Conservation (phyloP, 2,113 vertebrate genomes). For the Urocynchramus pylzowi region DNA sequence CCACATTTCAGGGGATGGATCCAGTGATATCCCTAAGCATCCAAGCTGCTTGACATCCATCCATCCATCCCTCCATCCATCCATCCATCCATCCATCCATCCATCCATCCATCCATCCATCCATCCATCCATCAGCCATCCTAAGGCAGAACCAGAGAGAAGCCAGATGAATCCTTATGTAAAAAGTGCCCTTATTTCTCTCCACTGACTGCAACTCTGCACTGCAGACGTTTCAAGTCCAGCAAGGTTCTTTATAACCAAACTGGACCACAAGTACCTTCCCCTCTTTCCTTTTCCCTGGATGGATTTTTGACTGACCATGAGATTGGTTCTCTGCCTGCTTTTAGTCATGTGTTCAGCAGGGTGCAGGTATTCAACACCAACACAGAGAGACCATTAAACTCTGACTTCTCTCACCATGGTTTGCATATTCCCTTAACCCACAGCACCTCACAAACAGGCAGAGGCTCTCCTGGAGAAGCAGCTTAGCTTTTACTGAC, state of each 20-base stretch:
- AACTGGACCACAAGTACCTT: background rate
- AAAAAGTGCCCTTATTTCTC: background rate
- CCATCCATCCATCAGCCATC: background rate
- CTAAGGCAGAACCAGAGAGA: background rate
- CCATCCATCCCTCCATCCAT: background rate
- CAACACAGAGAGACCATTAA: background rate
- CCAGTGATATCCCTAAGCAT: background rate
- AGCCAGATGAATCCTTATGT: background rate
- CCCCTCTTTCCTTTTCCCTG: background rate
- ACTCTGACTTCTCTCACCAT: background rate
- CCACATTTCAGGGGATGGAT: background rate
- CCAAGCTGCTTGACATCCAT: background rate
- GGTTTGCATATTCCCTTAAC: background rate
- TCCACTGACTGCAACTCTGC: background rate
- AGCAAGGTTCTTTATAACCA: background rate
- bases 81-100: background rate
- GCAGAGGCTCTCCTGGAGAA: background rate
- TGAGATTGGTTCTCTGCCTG: background rate
- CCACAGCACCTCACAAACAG: background rate
- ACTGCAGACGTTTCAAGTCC: background rate
- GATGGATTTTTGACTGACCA: background rate
- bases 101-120: background rate
- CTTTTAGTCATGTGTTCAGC: background rate
- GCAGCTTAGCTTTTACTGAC: background rate
- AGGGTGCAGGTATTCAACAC: background rate